phyloP scores from a whole-genome alignment of 1,140 invertebrate species.

The Berghia stephanieae region DNA sequence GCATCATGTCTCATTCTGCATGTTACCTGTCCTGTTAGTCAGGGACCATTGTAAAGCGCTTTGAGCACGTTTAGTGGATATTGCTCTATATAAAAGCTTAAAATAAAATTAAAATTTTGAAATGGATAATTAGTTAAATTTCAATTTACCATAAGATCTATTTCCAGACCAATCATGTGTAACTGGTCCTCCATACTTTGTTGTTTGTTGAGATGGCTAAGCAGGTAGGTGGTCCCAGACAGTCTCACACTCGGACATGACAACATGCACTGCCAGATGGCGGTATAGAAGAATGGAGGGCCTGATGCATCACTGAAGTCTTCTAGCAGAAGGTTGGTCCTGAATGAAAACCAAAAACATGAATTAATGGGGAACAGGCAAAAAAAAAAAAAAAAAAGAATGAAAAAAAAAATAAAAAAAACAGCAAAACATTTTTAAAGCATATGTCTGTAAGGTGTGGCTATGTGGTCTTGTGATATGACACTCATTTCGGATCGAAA shows the following conservation, averaged over 20 bases:
- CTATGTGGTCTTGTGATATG: no score
- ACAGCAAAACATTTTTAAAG: not conserved
- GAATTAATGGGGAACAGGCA: not conserved
- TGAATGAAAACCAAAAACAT: constrained; percentile 48
- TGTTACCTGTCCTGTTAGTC: no score
- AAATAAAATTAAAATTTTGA: no score
- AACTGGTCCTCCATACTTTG: constrained; percentile 85
- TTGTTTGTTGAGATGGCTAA: constrained; percentile 85
- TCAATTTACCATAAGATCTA: constrained; percentile 79
- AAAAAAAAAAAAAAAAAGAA: not conserved
- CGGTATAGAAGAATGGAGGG: constrained; percentile 83
- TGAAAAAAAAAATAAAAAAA: no score
- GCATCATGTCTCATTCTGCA: no score
- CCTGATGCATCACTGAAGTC: constrained; percentile 85
- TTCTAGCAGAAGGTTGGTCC: constrained; percentile 80
- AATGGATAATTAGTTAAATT: no score
- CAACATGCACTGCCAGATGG: constrained; percentile 85
- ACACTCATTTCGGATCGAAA: no score
- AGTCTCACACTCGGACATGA: constrained; percentile 85
- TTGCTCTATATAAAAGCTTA: no score
- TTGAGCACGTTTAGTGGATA: no score
- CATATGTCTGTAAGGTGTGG: no score
- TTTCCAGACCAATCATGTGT: constrained; percentile 85
- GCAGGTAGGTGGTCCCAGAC: constrained; percentile 83
- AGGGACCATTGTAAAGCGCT: no score